Conservation (phyloP, 1,140 invertebrate genomes). For the Contarinia nasturtii region DNA sequence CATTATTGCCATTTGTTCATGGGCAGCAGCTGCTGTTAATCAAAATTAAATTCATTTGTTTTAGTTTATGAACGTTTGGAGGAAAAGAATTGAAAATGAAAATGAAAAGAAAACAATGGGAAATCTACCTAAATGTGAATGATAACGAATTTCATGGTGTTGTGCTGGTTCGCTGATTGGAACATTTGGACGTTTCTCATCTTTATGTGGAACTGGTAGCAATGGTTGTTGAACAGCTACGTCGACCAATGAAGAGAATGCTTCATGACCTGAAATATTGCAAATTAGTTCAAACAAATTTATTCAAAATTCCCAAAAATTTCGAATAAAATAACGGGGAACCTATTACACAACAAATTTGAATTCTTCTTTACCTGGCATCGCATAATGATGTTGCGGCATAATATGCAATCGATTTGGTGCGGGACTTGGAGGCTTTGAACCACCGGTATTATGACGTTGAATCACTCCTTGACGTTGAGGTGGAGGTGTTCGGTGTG, state of each 20-base stretch:
- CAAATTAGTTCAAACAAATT: too few relatives aligned
- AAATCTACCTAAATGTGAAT: neutral
- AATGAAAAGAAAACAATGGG: too few relatives aligned
- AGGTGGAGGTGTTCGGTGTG: conserved; percentile 33
- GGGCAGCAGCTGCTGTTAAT: neutral
- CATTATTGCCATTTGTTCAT: conserved; percentile 8
- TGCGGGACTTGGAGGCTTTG: conserved; percentile 22
- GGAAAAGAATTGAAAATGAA: too few relatives aligned
- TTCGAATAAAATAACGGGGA: too few relatives aligned
- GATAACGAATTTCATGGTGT: conserved; percentile 16
- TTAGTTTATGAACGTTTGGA: too few relatives aligned
- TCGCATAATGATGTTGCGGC: conserved; percentile 27
- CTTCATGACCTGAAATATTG: conserved; percentile 60
- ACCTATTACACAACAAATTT: neutral
- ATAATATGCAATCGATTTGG: conserved; percentile 18
- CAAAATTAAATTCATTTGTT: too few relatives aligned
- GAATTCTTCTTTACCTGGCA: conserved; percentile 22
- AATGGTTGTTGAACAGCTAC: conserved; percentile 68
- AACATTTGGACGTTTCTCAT: conserved; percentile 10
- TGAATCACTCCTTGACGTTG: conserved; percentile 43
- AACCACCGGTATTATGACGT: conserved; percentile 39
- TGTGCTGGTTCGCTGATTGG: conserved; percentile 4
- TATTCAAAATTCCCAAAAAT: conserved; percentile 8
- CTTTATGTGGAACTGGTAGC: conserved; percentile 48
- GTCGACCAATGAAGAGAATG: conserved; percentile 67